Evolutionary conservation across 2,888 invertebrate genomes (phyloP), one percentile per base, ranked within the genome.

Genomic region (Neuroscelio doddi): DNA sequence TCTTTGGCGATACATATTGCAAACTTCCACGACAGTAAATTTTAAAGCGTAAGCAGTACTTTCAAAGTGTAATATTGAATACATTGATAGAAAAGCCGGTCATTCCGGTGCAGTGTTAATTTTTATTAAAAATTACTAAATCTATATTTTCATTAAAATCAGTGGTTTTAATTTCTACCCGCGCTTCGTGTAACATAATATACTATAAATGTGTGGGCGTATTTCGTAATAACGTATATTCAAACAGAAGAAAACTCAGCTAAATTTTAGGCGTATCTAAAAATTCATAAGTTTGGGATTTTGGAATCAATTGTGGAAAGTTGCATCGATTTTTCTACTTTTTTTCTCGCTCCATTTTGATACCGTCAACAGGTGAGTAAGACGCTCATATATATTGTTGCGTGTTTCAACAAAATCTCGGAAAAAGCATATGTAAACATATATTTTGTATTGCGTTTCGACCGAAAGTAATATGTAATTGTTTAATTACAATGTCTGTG

Each of bases 321-420:
- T 26, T 15, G 1, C 26, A 36, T 17, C 17, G 29, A n/a, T 38
- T 9, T 14, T n/a, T 42, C 30, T 24, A 21, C 21, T 21, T 21
- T 21, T 21, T 21, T 21, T 10, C 51, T 49, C 51, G 45, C 32
- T 58, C 39, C 58, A 50, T 58, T 58, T 58, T 45, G 27, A 16
- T 50, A 32, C 16, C 50, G 62, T 62, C 62, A 62, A 62, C 62
- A 62, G 62, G 62, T 62, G 62, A 62, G 55, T 45, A 9, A 41
- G n/a, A 16, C 14, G 36, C 14, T 14, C 9, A 14, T 14, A 30
- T 30, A n/a, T 1, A 30, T 5, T 30, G 30, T 10, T n/a, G n/a
- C n/a, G n/a, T n/a, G n/a, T n/a, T n/a, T n/a, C n/a, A n/a, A n/a
- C n/a, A n/a, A n/a, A n/a, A n/a, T n/a, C n/a, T n/a, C n/a, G n/a